Percentiles rank a stretch among this genome's conserved stretches.
Conservation (phyloP, 1,140 invertebrate species). For the Pachyrhynchus sulphureomaculatus region DNA sequence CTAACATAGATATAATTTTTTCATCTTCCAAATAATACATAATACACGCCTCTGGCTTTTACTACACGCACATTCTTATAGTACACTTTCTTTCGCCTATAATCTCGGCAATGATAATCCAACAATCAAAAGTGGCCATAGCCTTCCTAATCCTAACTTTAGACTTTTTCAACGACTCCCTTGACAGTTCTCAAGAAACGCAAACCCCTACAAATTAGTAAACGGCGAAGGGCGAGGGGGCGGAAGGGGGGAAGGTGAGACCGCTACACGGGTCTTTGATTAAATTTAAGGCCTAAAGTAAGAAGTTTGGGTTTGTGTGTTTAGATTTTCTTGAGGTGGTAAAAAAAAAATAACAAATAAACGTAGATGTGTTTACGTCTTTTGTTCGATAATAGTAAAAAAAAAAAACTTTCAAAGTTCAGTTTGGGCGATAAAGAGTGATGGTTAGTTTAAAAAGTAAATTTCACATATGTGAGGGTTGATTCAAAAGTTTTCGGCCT, state of each 20-base stretch:
- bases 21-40: too few species aligned
- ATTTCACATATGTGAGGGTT: too few species aligned
- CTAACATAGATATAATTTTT: too few species aligned
- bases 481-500: too few species aligned
- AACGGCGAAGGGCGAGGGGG: slow-evolving; percentile 11
- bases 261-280: slow-evolving; percentile 29
- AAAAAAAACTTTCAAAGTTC: too few species aligned
- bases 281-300: slow-evolving; percentile 32
- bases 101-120: slow-evolving; percentile 22
- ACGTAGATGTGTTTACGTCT: too few species aligned
- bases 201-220: slow-evolving; percentile 31
- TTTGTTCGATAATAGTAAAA: too few species aligned
- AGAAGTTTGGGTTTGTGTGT: slow-evolving; percentile 23
- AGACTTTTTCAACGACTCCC: slow-evolving; percentile 28
- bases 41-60: too few species aligned
- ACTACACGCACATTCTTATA: slow-evolving; percentile 10
- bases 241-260: slow-evolving; percentile 4
- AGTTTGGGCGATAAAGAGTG: too few species aligned
- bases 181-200: slow-evolving; percentile 25
- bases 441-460: too few species aligned
- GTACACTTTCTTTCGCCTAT: slow-evolving; percentile 1
- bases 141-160: slow-evolving; percentile 10
- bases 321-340: slow-evolving; percentile 12
- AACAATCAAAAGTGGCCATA: slow-evolving; percentile 26
- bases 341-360: too few species aligned